phyloP scores from a whole-genome alignment of 35 echinoderm and acorn worm genomes.

The Heliocidaris tuberculata region DNA sequence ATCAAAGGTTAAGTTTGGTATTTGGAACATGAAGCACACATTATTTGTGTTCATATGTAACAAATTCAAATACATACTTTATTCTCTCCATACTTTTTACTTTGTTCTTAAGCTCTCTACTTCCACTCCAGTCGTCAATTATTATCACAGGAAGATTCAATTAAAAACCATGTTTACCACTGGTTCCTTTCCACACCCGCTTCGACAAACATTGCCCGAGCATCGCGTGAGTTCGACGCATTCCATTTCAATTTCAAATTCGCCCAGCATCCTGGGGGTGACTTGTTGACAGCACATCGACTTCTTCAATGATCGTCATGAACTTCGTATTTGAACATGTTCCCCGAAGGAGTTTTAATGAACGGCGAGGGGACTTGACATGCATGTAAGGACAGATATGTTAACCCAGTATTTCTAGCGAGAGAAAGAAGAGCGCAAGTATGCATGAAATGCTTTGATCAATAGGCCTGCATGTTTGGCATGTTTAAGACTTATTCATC shows the following conservation, averaged over 20 bases:
- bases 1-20: too few species aligned
- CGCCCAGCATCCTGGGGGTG: neutral
- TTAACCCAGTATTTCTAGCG: neutral
- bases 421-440: neutral
- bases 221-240: neutral
- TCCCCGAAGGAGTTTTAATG: neutral
- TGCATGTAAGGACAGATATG: neutral
- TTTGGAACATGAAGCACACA: too few species aligned
- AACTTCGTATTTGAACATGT: neutral
- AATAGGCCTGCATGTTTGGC: neutral
- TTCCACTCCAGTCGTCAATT: neutral
- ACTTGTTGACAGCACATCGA: neutral
- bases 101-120: neutral
- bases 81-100: too few species aligned
- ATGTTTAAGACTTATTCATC: neutral
- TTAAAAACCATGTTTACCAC: neutral
- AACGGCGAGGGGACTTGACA: neutral
- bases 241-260: neutral
- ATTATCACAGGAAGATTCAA: neutral
- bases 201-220: neutral
- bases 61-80: too few species aligned
- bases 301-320: neutral
- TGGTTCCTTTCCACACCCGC: neutral
- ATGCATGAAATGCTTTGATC: neutral
- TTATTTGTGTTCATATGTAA: too few species aligned